Evolutionary conservation across 53 echinoderm and acorn worm genomes (phyloP).

Genomic region (Astropecten irregularis): DNA sequence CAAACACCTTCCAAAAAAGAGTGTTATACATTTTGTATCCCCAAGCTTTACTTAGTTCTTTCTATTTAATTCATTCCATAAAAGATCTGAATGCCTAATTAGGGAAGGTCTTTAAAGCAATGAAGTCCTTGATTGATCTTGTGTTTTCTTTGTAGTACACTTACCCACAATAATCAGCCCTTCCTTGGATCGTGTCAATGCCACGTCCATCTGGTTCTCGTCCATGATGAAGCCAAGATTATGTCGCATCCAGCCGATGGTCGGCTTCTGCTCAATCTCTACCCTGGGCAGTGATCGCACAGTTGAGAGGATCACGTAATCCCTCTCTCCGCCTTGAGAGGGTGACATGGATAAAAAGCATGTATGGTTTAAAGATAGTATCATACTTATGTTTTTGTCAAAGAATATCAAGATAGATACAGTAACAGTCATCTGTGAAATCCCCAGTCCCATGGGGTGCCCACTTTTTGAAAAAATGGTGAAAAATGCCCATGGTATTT

Average conservation of each 20-base stretch:
- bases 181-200: conserved; percentile 74
- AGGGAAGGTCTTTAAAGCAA: too few species aligned
- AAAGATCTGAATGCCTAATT: neutral
- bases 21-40: neutral
- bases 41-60: neutral
- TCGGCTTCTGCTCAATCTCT: conserved; percentile 84
- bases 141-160: neutral
- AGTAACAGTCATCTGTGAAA: too few species aligned
- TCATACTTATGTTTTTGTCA: too few species aligned
- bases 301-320: conserved; percentile 75
- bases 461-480: too few species aligned
- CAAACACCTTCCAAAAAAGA: neutral
- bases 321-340: conserved; percentile 86
- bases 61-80: neutral
- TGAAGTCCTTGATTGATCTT: neutral
- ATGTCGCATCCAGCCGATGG: conserved; percentile 73
- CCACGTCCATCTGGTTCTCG: conserved; percentile 88
- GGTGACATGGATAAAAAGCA: neutral
- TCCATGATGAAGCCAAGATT: conserved; percentile 92
- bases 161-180: conserved; percentile 91
- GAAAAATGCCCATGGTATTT: too few species aligned
- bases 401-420: too few species aligned
- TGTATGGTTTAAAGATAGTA: neutral
- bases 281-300: conserved; percentile 82
- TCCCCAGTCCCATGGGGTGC: too few species aligned